phyloP scores from a whole-genome alignment of 2,113 vertebrate genomes.

The Ceratotherium simum region DNA sequence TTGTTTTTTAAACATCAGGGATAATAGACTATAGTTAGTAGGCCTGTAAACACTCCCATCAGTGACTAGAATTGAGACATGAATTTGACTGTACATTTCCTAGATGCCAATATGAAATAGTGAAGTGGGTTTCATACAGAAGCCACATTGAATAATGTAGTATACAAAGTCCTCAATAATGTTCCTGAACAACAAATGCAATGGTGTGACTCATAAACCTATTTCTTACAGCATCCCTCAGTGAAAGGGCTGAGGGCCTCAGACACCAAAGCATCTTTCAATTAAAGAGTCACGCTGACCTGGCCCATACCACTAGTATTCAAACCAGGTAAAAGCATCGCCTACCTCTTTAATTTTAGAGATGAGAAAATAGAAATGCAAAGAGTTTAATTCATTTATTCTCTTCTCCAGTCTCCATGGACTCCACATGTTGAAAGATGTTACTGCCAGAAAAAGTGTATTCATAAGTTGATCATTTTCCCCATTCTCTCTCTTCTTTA shows the following conservation, averaged over 20 bases:
- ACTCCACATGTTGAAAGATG: background rate
- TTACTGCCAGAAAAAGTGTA: background rate
- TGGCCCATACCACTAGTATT: background rate
- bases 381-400: background rate
- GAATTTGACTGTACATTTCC: background rate
- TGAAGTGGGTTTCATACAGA: background rate
- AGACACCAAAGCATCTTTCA: background rate
- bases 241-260: background rate
- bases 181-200: background rate
- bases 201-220: background rate
- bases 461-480: background rate
- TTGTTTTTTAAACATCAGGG: background rate
- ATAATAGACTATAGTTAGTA: background rate
- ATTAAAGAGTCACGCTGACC: background rate
- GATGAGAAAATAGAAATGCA: background rate
- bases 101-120: background rate
- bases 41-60: background rate
- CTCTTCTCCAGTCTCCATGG: background rate
- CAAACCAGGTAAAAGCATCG: background rate
- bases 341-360: background rate
- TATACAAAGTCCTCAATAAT: background rate
- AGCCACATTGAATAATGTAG: background rate
- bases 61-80: background rate
- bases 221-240: background rate
- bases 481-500: background rate